phyloP scores from a whole-genome alignment of 2,888 invertebrate species.

The Lepidonotus clava region DNA sequence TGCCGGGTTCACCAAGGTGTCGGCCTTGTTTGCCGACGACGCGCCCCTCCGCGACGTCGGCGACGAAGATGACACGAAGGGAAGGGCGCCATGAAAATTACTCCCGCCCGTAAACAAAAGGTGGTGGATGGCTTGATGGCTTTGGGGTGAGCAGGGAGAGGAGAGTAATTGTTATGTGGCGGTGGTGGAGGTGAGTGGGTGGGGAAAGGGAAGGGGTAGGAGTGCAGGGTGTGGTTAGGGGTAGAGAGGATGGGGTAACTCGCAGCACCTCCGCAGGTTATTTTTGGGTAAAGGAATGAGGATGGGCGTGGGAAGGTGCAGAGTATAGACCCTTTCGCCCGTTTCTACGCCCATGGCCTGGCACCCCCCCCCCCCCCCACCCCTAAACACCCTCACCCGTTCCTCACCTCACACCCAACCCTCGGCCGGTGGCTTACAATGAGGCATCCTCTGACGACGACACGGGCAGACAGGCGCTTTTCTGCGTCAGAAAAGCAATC shows the following conservation, averaged over 20 bases:
- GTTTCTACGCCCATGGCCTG: no score
- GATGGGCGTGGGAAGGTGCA: no score
- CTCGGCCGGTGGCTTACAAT: background rate
- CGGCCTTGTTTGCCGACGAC: no score
- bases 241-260: no score
- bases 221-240: background rate
- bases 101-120: background rate
- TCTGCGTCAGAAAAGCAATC: slow-evolving; percentile 11
- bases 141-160: background rate
- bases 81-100: background rate
- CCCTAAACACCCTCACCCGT: background rate
- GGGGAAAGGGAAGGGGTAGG: background rate
- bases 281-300: no score
- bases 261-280: no score
- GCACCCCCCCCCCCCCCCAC: background rate
- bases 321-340: no score
- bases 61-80: background rate
- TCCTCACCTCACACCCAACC: background rate
- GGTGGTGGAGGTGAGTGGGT: background rate
- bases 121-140: background rate
- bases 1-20: no score
- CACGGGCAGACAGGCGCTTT: background rate
- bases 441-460: background rate
- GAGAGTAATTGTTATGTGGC: background rate
- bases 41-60: no score